Percentiles rank a stretch among this genome's conserved stretches.
Conservation (phyloP, 2,888 invertebrate genomes). For the Thymelicus lineola region DNA sequence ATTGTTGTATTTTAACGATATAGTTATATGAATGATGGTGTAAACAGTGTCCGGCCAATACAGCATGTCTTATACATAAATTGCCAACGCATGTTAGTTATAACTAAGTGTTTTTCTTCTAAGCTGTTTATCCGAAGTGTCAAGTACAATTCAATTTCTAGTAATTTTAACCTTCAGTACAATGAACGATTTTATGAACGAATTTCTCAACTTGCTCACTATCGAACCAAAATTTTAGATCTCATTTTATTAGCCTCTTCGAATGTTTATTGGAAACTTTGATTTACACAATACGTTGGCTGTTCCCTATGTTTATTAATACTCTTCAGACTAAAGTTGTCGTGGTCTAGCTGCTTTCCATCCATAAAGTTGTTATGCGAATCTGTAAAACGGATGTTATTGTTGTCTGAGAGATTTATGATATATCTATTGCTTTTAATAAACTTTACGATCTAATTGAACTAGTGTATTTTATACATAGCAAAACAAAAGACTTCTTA, state of each 20-base stretch:
- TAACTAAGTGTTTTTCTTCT: conserved; percentile 62
- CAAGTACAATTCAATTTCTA: conserved; percentile 72
- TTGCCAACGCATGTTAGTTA: conserved; percentile 70
- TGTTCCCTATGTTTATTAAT: conserved; percentile 3
- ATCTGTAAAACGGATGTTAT: conserved; percentile 24
- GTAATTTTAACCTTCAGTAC: conserved; percentile 58
- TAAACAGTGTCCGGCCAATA: conserved; percentile 79
- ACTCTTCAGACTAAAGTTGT: conserved; percentile 6
- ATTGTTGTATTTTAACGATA: conserved; percentile 79
- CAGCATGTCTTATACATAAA: conserved; percentile 68
- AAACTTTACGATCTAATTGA: conserved; percentile 10
- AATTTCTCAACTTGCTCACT: conserved; percentile 77
- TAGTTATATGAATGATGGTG: conserved; percentile 70
- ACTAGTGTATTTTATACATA: conserved; percentile 21
- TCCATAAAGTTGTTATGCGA: conserved; percentile 22
- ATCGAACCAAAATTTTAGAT: conserved; percentile 80
- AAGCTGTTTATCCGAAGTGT: conserved; percentile 63
- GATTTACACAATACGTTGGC: conserved; percentile 20
- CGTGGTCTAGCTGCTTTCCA: conserved; percentile 29
- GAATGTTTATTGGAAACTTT: conserved; percentile 27
- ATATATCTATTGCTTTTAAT: conserved; percentile 18
- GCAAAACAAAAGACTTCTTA: conserved; percentile 26
- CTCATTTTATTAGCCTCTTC: conserved; percentile 67
- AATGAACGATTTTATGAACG: conserved; percentile 70
- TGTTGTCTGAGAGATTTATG: conserved; percentile 31